phyloP scores from a whole-genome alignment of 2,113 vertebrate species.

The Athene cunicularia region DNA sequence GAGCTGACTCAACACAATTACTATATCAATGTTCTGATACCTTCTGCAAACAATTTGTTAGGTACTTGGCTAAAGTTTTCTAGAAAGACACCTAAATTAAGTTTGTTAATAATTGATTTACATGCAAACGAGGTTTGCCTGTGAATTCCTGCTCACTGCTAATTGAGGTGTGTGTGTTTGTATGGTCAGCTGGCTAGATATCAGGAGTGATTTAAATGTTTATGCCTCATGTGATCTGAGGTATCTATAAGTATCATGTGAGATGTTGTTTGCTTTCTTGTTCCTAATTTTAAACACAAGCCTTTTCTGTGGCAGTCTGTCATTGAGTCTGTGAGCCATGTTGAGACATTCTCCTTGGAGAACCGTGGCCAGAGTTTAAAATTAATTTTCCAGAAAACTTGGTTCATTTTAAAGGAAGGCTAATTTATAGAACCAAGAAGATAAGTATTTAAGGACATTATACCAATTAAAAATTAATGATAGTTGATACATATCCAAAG shows the following conservation, averaged over 20 bases:
- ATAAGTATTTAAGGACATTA: background rate
- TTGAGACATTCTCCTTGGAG: background rate
- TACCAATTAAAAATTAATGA: background rate
- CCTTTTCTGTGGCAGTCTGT: background rate
- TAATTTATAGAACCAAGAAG: background rate
- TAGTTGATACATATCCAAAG: background rate
- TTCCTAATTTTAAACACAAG: constrained; percentile 52
- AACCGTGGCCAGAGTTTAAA: background rate
- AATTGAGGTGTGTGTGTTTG: background rate
- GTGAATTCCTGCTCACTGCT: constrained; percentile 55
- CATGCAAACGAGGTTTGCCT: constrained; percentile 50
- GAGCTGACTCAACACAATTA: constrained; percentile 53
- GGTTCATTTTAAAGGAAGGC: background rate
- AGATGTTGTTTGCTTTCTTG: constrained; percentile 46
- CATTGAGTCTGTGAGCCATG: background rate
- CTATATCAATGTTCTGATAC: constrained; percentile 64
- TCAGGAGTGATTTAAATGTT: constrained; percentile 49
- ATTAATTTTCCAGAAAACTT: background rate
- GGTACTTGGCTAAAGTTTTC: constrained; percentile 67
- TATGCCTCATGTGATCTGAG: constrained; percentile 59
- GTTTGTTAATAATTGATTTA: constrained; percentile 62
- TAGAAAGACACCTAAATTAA: constrained; percentile 47
- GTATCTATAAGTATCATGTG: constrained; percentile 58
- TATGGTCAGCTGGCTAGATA: constrained; percentile 43
- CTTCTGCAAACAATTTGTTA: constrained; percentile 69